Evolutionary conservation across 2,797 vertebrate genomes (phyloP), one percentile per base, ranked within the genome.

Genomic region (Takifugu ocellatus): DNA sequence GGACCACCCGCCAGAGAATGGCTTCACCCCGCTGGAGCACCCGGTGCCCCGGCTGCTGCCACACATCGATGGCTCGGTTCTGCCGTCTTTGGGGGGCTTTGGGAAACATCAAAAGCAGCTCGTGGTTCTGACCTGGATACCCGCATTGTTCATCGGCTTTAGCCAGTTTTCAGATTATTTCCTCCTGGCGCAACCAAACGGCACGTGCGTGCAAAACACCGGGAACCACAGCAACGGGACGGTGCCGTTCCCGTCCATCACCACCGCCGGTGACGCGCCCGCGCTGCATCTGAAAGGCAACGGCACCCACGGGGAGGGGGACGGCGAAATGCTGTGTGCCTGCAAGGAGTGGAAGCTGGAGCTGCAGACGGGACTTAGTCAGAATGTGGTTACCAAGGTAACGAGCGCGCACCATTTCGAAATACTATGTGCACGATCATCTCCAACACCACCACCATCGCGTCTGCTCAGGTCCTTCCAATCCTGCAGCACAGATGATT

Each of bases 341-440:
- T 98, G 97, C 78, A 86, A 85, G 63, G 91, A 92, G 70, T 92
- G 93, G 94, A 90, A 87, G 60, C 93, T 97, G 51, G 91, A 93
- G 72, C 93, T 98, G 85, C 87, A 91, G 50, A 92, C 94, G 3
- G 96, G 96, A 84, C 95, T 99, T 24, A 89, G 92, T 61, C 93
- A 95, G 77, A 98, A 99, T 83, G 94, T 99, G 65, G 96, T 99
- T 71, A 98, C 94, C 90, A 95, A 97, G 96, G 96, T 99, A 92
- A 91, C 86, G 54, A 72, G 57, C 21, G 78, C 71, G 70, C 62
- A 6, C 48, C 53, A 56, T 55, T 60, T 52, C 62, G 49, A 66
- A 4, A 48, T 52, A 16, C 26, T 7, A 48, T 24, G 51, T 36
- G 48, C 56, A 44, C 29, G 58, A 57, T 73, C 72, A 33, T 53